Evolutionary conservation across 2,888 invertebrate genomes (phyloP), one percentile per base, ranked within the genome.

Genomic region (Scrobipalpa costella): DNA sequence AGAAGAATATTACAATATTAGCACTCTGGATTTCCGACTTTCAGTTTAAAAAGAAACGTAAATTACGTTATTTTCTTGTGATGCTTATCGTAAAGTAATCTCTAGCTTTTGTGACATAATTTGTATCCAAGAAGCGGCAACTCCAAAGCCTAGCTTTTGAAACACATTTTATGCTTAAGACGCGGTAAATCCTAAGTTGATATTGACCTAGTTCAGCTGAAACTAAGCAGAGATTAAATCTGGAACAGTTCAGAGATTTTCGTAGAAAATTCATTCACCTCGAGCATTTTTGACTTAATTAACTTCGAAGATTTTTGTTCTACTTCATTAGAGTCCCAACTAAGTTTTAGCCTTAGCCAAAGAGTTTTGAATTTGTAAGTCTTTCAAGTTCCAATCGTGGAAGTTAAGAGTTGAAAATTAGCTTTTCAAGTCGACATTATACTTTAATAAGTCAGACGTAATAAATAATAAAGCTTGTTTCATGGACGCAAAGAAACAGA

Each of bases 241-340:
- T 27, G 27, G 27, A 27, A 5, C 27, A 27, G 27, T 27, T 3
- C 27, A 27, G 27, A 27, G 27, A 27, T 27, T 27, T 27, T 27
- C 27, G 27, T 27, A 27, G 27, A 27, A 27, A 27, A 3, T 27
- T 27, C 27, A 27, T 27, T 27, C 5, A 27, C 27, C 27, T 27
- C 5, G 27, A 27, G 27, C 27, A 11, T 8, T 19, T 21, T 17
- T 7, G 17, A 21, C 1, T 13, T 55, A 33, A 55, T 27, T 33
- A 11, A 9, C 19, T 1, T 7, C 8, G 15, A 34, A 5, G 3
- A 36, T 57, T 55, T 17, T 50, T 15, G 21, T 57, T 58, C 58
- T n/a, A 58, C 40, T 58, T 58, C 58, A 58, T 58, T 58, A 58
- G 21, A 38, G 21, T 40, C 17, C 7, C 6, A n/a, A 21, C 58